Percentiles rank a stretch among this genome's conserved stretches.
Conservation (phyloP, 2,888 invertebrate species). For the Cetonia aurata region DNA sequence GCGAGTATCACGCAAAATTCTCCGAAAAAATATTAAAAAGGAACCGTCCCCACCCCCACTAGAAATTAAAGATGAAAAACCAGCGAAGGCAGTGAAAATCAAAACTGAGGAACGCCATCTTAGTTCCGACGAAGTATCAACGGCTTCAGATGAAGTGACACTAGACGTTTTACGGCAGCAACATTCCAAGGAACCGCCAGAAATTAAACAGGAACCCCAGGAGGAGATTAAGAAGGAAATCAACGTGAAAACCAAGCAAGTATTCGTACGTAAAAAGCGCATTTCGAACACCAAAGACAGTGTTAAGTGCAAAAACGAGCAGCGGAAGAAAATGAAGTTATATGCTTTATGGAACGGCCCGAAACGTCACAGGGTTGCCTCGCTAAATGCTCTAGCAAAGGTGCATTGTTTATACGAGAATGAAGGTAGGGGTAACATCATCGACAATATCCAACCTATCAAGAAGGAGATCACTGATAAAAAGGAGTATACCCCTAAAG, state of each 20-base stretch:
- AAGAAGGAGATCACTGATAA: constrained; percentile 50
- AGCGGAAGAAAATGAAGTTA: constrained; percentile 70
- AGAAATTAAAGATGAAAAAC: constrained; percentile 7
- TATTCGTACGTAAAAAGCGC: constrained; percentile 42
- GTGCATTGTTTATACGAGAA: constrained; percentile 93
- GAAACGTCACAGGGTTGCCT: constrained; percentile 88
- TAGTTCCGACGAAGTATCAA: constrained; percentile 44
- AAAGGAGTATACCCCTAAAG: constrained; percentile 47
- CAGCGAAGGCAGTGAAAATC: constrained; percentile 16
- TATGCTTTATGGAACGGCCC: constrained; percentile 82
- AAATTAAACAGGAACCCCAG: constrained; percentile 33
- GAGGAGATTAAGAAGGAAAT: constrained; percentile 16
- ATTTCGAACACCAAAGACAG: constrained; percentile 44
- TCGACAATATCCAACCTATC: constrained; percentile 66
- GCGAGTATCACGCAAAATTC: neutral
- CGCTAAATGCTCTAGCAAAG: constrained; percentile 89
- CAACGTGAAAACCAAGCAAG: constrained; percentile 7
- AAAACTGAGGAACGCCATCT: constrained; percentile 40
- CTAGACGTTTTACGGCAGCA: constrained; percentile 45
- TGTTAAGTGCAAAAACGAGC: constrained; percentile 50
- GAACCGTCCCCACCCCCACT: neutral
- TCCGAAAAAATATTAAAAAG: constrained; percentile 32
- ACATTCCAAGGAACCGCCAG: constrained; percentile 41
- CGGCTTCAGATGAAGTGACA: constrained; percentile 47
- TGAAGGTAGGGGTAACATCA: constrained; percentile 80